Percentiles rank a stretch among this genome's conserved stretches.
Conservation (phyloP, 1,140 invertebrate genomes). For the Aphelinus certus region DNA sequence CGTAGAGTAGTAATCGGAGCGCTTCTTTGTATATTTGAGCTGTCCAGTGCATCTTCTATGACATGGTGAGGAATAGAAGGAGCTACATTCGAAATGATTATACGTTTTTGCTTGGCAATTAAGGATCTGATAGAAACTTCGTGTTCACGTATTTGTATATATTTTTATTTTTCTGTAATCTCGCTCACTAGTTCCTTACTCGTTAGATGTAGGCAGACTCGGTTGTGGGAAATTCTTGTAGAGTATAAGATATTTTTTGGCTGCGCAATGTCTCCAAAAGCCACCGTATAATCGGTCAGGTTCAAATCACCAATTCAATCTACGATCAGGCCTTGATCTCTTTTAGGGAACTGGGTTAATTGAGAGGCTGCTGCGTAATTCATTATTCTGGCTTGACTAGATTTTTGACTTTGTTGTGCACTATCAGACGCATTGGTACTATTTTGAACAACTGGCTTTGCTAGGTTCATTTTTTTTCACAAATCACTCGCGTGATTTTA, state of each 20-base stretch:
- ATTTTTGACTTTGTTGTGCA: no score
- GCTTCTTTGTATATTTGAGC: neutral
- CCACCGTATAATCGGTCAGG: neutral
- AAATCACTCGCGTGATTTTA: no score
- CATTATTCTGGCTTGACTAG: no score
- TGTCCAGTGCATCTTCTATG: neutral
- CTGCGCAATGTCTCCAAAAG: neutral
- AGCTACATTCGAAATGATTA: neutral
- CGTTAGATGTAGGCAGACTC: constrained; percentile 6
- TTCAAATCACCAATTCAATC: neutral
- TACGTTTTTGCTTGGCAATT: neutral
- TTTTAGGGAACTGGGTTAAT: neutral
- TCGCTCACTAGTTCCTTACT: neutral
- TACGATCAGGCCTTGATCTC: neutral
- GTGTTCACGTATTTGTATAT: neutral
- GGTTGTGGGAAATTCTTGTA: neutral
- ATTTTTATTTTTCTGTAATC: neutral
- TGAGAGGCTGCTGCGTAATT: no score
- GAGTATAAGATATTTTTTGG: neutral
- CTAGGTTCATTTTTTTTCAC: no score
- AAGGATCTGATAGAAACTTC: neutral
- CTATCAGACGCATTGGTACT: no score
- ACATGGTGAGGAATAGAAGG: neutral
- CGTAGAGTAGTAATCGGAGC: neutral
- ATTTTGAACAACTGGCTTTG: no score